Evolutionary conservation across 2,113 vertebrate species (phyloP).

Genomic region (Ageneiosus marmoratus): DNA sequence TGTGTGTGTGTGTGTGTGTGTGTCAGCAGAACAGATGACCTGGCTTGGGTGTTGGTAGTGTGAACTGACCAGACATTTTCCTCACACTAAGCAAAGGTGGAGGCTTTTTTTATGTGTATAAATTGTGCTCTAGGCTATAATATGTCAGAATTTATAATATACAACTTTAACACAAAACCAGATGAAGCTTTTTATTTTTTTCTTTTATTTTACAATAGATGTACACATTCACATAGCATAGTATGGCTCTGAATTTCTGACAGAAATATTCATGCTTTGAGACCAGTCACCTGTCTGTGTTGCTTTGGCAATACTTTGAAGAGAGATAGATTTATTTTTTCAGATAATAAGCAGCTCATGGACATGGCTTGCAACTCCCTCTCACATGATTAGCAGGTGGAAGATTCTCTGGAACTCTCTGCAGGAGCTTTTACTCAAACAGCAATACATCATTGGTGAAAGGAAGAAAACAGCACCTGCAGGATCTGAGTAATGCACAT

Average conservation of each 20-base stretch:
- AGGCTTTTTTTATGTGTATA: not conserved
- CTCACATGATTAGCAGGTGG: not conserved
- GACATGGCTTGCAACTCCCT: not conserved
- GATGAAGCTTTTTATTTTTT: not conserved
- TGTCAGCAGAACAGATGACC: conserved; percentile 1
- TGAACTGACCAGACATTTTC: conserved; percentile 21
- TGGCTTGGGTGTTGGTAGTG: conserved; percentile 38
- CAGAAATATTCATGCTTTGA: not conserved
- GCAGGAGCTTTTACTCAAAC: not conserved
- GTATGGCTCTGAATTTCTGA: not conserved
- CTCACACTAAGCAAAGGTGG: conserved; percentile 13
- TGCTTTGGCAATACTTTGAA: not conserved
- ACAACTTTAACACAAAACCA: not conserved
- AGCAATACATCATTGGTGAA: not conserved
- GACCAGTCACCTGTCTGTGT: not conserved
- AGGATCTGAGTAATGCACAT: not conserved
- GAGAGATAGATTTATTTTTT: conserved; percentile 7
- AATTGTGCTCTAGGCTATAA: not conserved
- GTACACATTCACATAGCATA: not conserved
- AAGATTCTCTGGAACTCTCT: not conserved
- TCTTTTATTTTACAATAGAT: not conserved
- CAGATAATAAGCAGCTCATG: not conserved
- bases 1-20: not conserved
- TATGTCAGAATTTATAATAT: not conserved
- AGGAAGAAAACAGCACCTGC: not conserved